phyloP scores from a whole-genome alignment of 2,888 invertebrate genomes.

The Disparrhopalites patrizii region DNA sequence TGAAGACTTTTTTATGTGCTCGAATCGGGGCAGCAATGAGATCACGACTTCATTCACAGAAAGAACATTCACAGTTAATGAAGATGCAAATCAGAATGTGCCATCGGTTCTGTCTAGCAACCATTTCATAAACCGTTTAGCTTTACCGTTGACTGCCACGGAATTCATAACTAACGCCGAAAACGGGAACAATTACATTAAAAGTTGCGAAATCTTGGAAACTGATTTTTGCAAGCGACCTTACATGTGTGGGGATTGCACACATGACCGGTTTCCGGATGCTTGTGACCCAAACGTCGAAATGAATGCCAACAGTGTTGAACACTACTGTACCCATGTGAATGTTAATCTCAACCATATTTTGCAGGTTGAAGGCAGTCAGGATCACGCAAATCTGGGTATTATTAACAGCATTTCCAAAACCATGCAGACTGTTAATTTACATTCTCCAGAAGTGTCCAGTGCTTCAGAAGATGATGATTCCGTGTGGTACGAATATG shows the following conservation, averaged over 20 bases:
- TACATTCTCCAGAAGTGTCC: constrained; percentile 24
- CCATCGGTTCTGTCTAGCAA: constrained; percentile 36
- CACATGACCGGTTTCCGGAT: background rate
- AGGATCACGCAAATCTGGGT: background rate
- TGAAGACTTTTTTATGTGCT: constrained; percentile 21
- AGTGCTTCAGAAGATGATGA: constrained; percentile 46
- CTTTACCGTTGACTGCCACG: background rate
- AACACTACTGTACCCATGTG: constrained; percentile 28
- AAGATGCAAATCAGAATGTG: constrained; percentile 26
- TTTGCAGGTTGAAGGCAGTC: background rate
- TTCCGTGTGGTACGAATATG: constrained; percentile 47
- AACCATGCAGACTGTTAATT: constrained; percentile 32
- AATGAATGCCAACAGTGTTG: constrained; percentile 20
- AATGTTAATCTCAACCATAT: constrained; percentile 28
- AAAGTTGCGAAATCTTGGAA: background rate
- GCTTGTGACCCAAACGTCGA: background rate
- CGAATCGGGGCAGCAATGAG: constrained; percentile 17
- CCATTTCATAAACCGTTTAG: constrained; percentile 4
- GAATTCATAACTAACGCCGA: background rate
- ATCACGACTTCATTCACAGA: constrained; percentile 35
- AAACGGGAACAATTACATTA: background rate
- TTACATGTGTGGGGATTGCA: background rate
- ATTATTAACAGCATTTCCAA: background rate
- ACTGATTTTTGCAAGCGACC: background rate
- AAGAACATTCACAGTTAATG: constrained; percentile 14